Evolutionary conservation across 2,888 invertebrate species (phyloP), one percentile per base, ranked within the genome.

Genomic region (Drosophila stalkeri): DNA sequence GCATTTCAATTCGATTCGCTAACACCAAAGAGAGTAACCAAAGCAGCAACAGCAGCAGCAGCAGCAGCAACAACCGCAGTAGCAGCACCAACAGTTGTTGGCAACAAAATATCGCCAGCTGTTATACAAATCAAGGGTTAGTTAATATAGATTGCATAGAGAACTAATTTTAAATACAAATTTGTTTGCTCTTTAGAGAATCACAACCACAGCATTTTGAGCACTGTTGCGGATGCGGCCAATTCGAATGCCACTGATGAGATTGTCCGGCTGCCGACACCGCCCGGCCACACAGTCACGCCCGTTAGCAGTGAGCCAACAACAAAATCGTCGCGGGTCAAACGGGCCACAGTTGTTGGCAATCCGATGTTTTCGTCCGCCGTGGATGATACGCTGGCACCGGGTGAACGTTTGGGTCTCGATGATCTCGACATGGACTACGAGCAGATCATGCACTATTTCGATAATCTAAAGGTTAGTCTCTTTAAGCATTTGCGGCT

Each of bases 381-480:
- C 71, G 92, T 92, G 82, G 91, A 94, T 91, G 94, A 94, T 70
- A 93, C 93, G 61, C 92, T 92, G 77, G 92, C 93, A 80, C 94
- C 94, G 73, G 95, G 94, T 47, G 96, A 96, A 86, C 93, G 95
- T 81, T 95, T 96, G 72, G 96, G 95, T 57, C 94, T 97, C 84
- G 97, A 97, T 93, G 97, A 97, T 93, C 95, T 97, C 79, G 97
- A 97, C 92, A 97, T 99, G 98, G 98, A 98, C 94, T 99, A 99
- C 94, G 98, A 98, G 93, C 98, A 98, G 94, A 97, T 99, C 93
- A 97, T 98, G 97, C 97, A 98, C 93, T 98, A 99, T 94, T 99
- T 99, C 95, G 98, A 98, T 94, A 98, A 98, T 95, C 95, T 99
- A 92, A 99, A 99, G 95, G 98, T 98, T 6, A 12, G 41, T 31